Percentiles rank a stretch among this genome's conserved stretches.
These are phyloP conservation scores for Herpailurus yagouaroundi DNA, from an alignment of 2,113 vertebrate genomes.

Conservation along the genomic window DNA sequence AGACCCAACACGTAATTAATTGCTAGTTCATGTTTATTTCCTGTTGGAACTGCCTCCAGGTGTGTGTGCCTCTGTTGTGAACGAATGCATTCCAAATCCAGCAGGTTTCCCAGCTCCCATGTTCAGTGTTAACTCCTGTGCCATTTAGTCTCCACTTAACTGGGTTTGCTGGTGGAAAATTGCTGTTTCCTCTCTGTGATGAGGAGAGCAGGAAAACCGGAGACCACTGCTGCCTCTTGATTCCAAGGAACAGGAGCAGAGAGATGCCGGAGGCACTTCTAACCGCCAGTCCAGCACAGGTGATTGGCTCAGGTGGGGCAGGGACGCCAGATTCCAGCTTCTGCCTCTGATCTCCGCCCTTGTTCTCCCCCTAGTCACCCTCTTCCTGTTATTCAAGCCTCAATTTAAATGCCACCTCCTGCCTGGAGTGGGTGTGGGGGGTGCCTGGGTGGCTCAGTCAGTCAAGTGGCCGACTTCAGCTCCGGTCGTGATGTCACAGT, in stretches of 20 bases:
- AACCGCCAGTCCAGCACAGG: accelerated
- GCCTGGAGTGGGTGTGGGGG: no score
- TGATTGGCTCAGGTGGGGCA: no score
- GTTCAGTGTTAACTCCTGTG: slow-evolving; percentile 34
- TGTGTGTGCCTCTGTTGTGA: not conserved
- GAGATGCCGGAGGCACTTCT: not conserved
- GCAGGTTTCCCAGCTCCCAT: not conserved
- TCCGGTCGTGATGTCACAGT: no score
- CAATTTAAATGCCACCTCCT: not conserved
- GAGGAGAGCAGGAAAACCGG: not conserved
- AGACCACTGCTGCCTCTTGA: not conserved
- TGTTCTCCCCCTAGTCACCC: no score
- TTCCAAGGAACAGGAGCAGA: not conserved
- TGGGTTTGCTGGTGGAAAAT: not conserved
- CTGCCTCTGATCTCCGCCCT: not conserved
- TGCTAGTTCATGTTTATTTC: slow-evolving; percentile 39
- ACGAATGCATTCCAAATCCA: slow-evolving; percentile 32
- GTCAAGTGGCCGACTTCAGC: no score
- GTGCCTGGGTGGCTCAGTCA: no score
- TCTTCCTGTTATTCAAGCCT: not conserved
- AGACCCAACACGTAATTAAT: slow-evolving; percentile 23
- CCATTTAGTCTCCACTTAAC: not conserved
- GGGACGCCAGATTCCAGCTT: not conserved
- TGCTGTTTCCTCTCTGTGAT: not conserved
- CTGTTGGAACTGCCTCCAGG: not conserved